These are phyloP conservation scores for Fragum whitleyi DNA, from an alignment of 2,888 invertebrate species.

Conservation along the genomic window DNA sequence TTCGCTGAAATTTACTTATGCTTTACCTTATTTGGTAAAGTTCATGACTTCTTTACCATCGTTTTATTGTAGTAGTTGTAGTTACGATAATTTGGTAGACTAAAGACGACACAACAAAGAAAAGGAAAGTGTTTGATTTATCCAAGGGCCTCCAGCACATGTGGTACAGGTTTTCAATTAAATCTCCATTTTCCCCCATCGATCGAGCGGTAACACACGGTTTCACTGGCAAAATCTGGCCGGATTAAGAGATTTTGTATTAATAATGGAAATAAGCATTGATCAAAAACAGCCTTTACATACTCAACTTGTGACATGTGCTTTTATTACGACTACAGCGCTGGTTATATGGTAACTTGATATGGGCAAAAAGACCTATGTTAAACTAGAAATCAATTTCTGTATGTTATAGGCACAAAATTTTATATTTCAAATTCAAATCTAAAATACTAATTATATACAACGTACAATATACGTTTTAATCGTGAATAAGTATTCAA, in stretches of 20 bases:
- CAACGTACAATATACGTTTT: no score
- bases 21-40: no score
- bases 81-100: no score
- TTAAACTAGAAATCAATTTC: no score
- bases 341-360: neutral
- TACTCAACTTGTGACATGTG: slow-evolving; percentile 26
- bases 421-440: no score
- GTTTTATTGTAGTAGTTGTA: no score
- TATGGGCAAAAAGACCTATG: no score
- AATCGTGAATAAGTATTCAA: no score
- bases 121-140: slow-evolving; percentile 14
- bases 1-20: no score
- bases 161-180: slow-evolving; percentile 24
- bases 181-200: slow-evolving; percentile 19
- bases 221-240: neutral
- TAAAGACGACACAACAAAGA: neutral
- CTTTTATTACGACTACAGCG: slow-evolving; percentile 5
- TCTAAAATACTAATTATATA: no score
- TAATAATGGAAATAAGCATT: slow-evolving; percentile 27
- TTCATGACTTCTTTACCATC: no score
- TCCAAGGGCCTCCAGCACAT: neutral
- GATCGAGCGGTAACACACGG: slow-evolving; percentile 15
- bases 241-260: slow-evolving; percentile 24
- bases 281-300: slow-evolving; percentile 8
- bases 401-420: no score